Evolutionary conservation across 2,888 invertebrate genomes (phyloP).

Genomic region (Mesorhabditis belari): DNA sequence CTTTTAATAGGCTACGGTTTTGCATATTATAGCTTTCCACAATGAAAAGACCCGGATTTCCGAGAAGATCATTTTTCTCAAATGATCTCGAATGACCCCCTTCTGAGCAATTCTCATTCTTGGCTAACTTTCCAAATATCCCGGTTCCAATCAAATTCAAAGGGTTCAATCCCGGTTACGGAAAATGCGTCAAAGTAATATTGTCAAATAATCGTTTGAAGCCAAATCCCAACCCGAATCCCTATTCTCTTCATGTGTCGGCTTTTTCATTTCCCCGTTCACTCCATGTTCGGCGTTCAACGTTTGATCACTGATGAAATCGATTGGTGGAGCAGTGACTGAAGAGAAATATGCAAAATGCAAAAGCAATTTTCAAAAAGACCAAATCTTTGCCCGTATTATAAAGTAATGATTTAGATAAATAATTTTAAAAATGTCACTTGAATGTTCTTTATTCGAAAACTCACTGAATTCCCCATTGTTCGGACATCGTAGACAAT

Average conservation of each 20-base stretch:
- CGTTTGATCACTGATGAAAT: slow-evolving; percentile 25
- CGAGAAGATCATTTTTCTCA: no score
- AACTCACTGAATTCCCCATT: slow-evolving; percentile 38
- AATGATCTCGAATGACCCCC: no score
- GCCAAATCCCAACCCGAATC: not conserved
- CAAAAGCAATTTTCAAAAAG: not conserved
- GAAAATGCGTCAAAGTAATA: no score
- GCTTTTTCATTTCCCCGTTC: slow-evolving; percentile 8
- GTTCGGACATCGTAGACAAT: slow-evolving; percentile 40
- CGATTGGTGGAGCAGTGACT: slow-evolving; percentile 37
- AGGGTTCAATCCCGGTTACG: no score
- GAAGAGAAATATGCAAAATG: no score
- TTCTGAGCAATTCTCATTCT: no score
- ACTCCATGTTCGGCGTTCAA: slow-evolving; percentile 7
- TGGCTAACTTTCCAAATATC: no score
- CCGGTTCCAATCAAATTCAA: no score
- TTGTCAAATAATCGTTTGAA: no score
- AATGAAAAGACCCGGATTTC: no score
- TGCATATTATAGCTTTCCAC: no score
- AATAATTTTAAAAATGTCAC: slow-evolving; percentile 6
- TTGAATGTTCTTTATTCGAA: not conserved
- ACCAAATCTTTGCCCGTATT: not conserved
- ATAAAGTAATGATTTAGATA: not conserved
- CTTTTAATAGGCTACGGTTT: no score
- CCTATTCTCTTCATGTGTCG: not conserved